Evolutionary conservation across 2,888 invertebrate genomes (phyloP), one percentile per base, ranked within the genome.

Genomic region (Eristalis tenax): DNA sequence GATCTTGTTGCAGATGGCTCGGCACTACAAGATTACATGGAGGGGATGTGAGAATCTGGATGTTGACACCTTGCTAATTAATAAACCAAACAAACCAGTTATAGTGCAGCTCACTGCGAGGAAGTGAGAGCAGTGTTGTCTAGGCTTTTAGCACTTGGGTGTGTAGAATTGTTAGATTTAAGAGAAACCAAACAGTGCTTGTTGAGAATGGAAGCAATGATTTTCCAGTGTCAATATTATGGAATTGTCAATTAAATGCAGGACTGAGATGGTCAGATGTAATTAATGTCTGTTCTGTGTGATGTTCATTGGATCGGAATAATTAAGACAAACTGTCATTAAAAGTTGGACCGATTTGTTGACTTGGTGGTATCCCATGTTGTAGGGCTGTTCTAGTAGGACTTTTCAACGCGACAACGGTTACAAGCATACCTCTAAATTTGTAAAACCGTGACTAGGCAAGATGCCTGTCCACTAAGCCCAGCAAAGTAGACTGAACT

Each of bases 1-100:
- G 11, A 23, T 56, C n/a, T 63, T n/a, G 0, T 4, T 78, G 83
- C 93, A 97, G 97, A 89, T 96, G 73, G 91, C 95, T 35, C 94
- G 95, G 83, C 94, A 94, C 57, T 96, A 95, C 90, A 92, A 95
- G 89, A 93, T 97, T 8, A 91, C 93, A 76, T 97, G 96, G 97
- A 93, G 90, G 79, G 96, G 96, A 23, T 93, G 92, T 15, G 89
- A 91, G 8, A 92, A 94, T 11, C 92, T 98, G 85, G 96, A 95
- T 84, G 94, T 96, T 13, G 94, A 93, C 89, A 96, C 97, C 0
- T 93, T 95, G 71, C 93, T 97, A 32, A 97, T 98, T 79, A 98
- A 98, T 91, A 96, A 96, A 91, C 98, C 98, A 0, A 95, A 97
- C 92, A 94, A 94, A 88, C 95, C 92, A 23, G 91, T 93, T 6